Conservation (phyloP, 2,113 vertebrate genomes). For the Ctenomys sociabilis region DNA sequence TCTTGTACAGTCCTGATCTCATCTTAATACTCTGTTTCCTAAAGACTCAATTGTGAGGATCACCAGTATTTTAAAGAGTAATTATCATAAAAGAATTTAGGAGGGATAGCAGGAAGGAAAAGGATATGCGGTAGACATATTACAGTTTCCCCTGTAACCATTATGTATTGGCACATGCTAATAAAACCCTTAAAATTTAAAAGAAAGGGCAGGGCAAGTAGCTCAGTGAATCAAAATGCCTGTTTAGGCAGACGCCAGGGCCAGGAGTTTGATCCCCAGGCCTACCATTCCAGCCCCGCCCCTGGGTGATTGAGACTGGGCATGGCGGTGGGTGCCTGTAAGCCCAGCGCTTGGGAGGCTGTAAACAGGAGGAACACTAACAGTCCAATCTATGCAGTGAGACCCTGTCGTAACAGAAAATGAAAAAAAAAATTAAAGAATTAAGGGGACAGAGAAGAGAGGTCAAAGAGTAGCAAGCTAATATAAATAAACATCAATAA, state of each 20-base stretch:
- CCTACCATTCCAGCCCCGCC: no score
- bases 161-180: neutral
- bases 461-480: neutral
- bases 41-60: neutral
- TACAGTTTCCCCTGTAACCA: neutral
- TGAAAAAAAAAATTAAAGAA: neutral
- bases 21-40: neutral
- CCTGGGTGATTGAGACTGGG: no score
- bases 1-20: neutral
- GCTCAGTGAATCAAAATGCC: no score
- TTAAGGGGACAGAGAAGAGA: neutral
- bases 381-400: no score
- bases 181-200: neutral
- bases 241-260: no score
- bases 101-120: neutral
- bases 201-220: neutral
- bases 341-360: no score
- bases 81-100: neutral
- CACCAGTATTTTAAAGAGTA: neutral
- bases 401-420: no score
- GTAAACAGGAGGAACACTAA: no score
- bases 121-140: neutral
- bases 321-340: no score
- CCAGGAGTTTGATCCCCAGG: no score
- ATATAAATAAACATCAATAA: neutral